Percentiles rank a stretch among this genome's conserved stretches.
phyloP scores from a whole-genome alignment of 2,797 vertebrate genomes.

The Telmatherina bonti region DNA sequence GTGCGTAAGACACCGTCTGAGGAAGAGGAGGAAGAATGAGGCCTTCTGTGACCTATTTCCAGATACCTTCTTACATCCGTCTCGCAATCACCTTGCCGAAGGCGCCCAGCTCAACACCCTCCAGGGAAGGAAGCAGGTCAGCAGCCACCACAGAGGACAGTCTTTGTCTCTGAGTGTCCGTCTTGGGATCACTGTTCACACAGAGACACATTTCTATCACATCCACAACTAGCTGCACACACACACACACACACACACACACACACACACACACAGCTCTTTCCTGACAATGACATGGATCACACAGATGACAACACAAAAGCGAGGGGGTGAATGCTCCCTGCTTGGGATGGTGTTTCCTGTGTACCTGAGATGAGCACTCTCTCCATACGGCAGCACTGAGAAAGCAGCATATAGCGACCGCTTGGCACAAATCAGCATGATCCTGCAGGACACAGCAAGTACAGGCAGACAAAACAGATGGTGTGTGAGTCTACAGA shows the following conservation, averaged over 20 bases:
- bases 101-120: conserved; percentile 92
- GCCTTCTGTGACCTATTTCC: not conserved
- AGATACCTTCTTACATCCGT: no score
- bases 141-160: conserved; percentile 89
- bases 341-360: conserved; percentile 58
- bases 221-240: not conserved
- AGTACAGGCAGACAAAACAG: conserved; percentile 81
- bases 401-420: conserved; percentile 97
- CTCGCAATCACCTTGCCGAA: conserved; percentile 88
- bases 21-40: conserved; percentile 26
- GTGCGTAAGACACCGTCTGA: conserved; percentile 96
- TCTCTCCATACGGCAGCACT: conserved; percentile 95
- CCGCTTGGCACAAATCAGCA: conserved; percentile 97
- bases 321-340: conserved; percentile 48
- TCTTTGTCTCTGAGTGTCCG: conserved; percentile 91
- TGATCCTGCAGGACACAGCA: conserved; percentile 89
- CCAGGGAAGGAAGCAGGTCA: conserved; percentile 91
- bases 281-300: conserved; percentile 37
- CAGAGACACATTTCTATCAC: conserved; percentile 43
- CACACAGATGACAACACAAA: conserved; percentile 48
- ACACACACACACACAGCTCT: conserved; percentile 5
- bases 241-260: no score
- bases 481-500: conserved; percentile 70
- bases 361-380: conserved; percentile 90
- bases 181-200: conserved; percentile 87